Evolutionary conservation across 2,797 vertebrate species (phyloP), one percentile per base, ranked within the genome.

Genomic region (Pipistrellus pipistrellus): DNA sequence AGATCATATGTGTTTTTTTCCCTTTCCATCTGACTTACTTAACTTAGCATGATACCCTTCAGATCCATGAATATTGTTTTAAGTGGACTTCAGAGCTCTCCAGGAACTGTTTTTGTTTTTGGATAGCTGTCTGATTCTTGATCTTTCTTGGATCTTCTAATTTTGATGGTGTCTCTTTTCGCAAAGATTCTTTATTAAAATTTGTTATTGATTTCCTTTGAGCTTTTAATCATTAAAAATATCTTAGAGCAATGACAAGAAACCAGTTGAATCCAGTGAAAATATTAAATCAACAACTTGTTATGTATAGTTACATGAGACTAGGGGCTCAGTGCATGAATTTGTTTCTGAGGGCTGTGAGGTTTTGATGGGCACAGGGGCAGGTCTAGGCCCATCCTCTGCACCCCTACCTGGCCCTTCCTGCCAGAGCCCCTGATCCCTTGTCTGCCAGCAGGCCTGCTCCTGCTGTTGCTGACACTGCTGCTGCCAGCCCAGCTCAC

Each of bases 241-340:
- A 57, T 46, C 38, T 82, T 90, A 92, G 6, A 87, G 27, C 5
- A 92, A 62, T 38, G 71, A 4, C 32, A 91, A 51, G 25, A 69
- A 35, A 27, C 2, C 38, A 71, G 55, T 85, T 88, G 46, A 8
- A 48, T 91, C 32, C 71, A 30, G 14, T 62, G 8, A 1, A 94
- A 8, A 72, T 88, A 77, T 57, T 32, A 86, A 93, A 75, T 96
- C 4, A 86, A 35, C 25, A 92, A 76, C 66, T 72, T 80, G 11
- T 12, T 66, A 4, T 82, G 9, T 89, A 27, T 88, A 69, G 83
- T 76, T 95, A 75, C 57, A 38, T 62, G 51, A 80, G 38, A 57
- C 32, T 57, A 57, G 21, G 8, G 21, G 55, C 55, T 8, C 55
- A 57, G 55, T 57, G 55, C 55, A 57, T 25, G 55, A 25, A 57